These are phyloP conservation scores for Aphelenchoides fujianensis DNA, from an alignment of 1,140 invertebrate species.

Conservation along the genomic window DNA sequence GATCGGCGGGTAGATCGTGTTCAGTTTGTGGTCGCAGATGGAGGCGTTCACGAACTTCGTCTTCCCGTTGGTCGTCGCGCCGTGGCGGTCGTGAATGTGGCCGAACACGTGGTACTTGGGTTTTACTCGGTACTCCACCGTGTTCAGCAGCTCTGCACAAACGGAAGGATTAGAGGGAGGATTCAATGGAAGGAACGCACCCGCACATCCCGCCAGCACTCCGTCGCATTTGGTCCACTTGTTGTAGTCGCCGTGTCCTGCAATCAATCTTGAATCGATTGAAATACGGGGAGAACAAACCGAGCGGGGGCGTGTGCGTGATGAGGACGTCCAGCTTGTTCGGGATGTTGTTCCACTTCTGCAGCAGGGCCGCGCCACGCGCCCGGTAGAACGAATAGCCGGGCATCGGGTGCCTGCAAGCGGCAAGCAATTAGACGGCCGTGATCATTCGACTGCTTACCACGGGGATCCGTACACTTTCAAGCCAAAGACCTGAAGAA, in stretches of 20 bases:
- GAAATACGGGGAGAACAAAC: constrained; percentile 70
- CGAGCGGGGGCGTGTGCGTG: constrained; percentile 73
- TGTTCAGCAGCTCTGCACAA: constrained; percentile 78
- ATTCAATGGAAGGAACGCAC: constrained; percentile 77
- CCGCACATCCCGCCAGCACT: constrained; percentile 71
- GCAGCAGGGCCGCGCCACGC: constrained; percentile 70
- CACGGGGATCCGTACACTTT: constrained; percentile 57
- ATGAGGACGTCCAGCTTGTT: constrained; percentile 74
- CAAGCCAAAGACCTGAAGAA: constrained; percentile 52
- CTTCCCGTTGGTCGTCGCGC: constrained; percentile 43
- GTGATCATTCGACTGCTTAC: too few relatives aligned
- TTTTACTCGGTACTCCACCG: constrained; percentile 74
- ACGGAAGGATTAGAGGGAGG: constrained; percentile 77
- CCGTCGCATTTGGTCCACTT: constrained; percentile 64
- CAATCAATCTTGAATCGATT: constrained; percentile 63
- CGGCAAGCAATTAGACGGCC: background rate
- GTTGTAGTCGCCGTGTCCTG: constrained; percentile 57
- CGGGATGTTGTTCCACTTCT: constrained; percentile 78
- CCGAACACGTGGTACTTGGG: constrained; percentile 52
- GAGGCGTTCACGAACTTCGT: constrained; percentile 49
- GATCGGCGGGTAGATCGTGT: constrained; percentile 39
- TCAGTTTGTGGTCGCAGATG: constrained; percentile 46
- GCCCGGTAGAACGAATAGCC: constrained; percentile 59
- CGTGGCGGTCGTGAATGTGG: constrained; percentile 49
- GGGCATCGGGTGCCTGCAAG: constrained; percentile 66